Evolutionary conservation across 2,888 invertebrate species (phyloP), one percentile per base, ranked within the genome.

Genomic region (Epirrhoe alternata): DNA sequence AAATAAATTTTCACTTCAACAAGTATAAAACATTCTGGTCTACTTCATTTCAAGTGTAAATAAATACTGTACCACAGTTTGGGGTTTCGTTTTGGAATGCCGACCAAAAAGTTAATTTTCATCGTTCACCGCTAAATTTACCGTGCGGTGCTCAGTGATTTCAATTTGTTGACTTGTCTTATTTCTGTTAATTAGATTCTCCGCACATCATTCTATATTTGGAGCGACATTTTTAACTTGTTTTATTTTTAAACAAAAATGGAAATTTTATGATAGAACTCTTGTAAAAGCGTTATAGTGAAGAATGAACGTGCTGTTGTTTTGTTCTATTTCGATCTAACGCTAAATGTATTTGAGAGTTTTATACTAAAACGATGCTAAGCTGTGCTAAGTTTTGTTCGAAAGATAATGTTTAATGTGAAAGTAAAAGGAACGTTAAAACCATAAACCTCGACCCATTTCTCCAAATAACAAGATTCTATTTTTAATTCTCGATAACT

Each of bases 161-260:
- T 77, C 84, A 87, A 88, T 89, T 87, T 85, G 85, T 84, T 78
- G 16, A 69, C 73, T 85, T 79, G 82, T 84, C 85, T 86, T 86
- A 80, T 88, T 87, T 86, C 76, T 84, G 82, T 84, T 88, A 88
- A 87, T 88, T 86, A 84, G 79, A 83, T 81, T 80, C 77, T 81
- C 77, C 70, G 71, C 75, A 70, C 77, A 75, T 77, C 74, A 71
- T 33, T 62, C 67, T 78, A 75, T 76, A 80, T 80, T 63, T 66
- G 49, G 64, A 50, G 6, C 31, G 49, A 33, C 30, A 12, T 5
- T 24, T 50, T 6, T 52, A 62, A 35, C 16, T 52, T 57, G 51
- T 53, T 57, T 53, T 61, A 42, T 56, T 55, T 59, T 64, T 61
- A 53, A 17, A 56, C 42, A 5, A 7, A 16, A 47, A 47, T 6